Base-by-base conservation (phyloP, 2,888 invertebrate species). In the Ditula angustiorana region DNA sequence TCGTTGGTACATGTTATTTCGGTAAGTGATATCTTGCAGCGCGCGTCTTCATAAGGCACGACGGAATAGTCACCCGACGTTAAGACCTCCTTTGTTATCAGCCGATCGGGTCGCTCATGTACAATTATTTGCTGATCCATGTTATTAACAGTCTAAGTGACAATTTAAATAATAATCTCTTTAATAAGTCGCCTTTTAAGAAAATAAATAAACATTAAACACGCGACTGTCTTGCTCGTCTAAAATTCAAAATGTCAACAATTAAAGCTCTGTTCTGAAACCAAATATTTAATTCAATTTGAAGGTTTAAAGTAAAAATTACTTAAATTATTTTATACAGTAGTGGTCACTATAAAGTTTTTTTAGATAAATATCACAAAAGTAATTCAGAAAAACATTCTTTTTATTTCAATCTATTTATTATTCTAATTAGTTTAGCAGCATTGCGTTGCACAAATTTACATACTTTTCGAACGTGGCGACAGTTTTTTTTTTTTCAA, bases 11-110 rank as follows among this genome's bases (percentile, higher is more conserved):
- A 87, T 5, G 71, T 73, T 0, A 93, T 75, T 30, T 90, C 80
- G n/a, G 80, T 73, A 46, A 93, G 26, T 35, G 73, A 72, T 24
- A 93, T 81, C 68, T 83, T 85, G 72, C 93, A 93, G 7, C 89
- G 83, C 35, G 90, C 80, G 67, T 92, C 92, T 76, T 93, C 93
- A 69, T 86, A 90, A 0, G 93, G 90, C 2, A 90, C 88, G 8
- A 88, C 53, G 11, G 77, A 77, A 69, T 82, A 91, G 71, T 93
- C 90, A 3, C 93, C 93, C n/a, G 82, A 82, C 53, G 67, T 74
- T 8, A 90, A 69, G 1, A 91, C 71, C 69, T 78, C 87, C 74
- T 93, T 93, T 16, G 80, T 80, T 46, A 93, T 72, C 71, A 87
- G 88, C 69, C 91, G 74, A 66, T 92, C 92, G 0, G 82, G 78